These are phyloP conservation scores for Troilus luridus DNA, from an alignment of 2,888 invertebrate species.

Conservation along the genomic window DNA sequence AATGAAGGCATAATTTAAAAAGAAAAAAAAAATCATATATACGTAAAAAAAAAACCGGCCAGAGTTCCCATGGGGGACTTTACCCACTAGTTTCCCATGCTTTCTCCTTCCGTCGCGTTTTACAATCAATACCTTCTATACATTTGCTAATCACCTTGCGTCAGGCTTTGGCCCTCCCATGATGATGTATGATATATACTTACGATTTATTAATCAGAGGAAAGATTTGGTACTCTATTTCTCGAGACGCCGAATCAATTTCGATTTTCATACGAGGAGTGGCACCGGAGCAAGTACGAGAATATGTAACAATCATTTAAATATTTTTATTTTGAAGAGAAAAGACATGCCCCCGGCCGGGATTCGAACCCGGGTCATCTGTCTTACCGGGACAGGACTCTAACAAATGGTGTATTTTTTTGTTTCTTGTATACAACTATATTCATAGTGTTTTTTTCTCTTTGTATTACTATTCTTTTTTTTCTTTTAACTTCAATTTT, in stretches of 20 bases:
- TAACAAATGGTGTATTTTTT: no score
- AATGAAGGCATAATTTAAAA: not conserved
- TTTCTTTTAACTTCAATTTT: no score
- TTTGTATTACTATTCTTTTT: no score
- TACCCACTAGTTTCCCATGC: conserved; percentile 11
- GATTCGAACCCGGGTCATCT: no score
- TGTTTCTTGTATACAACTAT: no score
- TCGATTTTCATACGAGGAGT: not conserved
- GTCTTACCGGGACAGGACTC: no score
- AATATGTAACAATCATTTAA: not conserved
- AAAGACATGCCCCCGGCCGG: no score
- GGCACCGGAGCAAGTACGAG: not conserved
- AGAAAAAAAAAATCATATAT: not conserved
- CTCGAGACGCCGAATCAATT: not conserved
- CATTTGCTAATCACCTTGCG: conserved; percentile 6
- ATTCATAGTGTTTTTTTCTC: no score
- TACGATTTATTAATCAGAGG: not conserved
- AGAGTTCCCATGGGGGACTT: conserved; percentile 8
- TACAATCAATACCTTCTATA: conserved; percentile 11
- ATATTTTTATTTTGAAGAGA: no score
- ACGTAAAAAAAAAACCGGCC: not conserved
- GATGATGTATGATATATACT: conserved; percentile 37
- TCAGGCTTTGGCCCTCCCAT: not conserved
- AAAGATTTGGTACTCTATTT: not conserved
- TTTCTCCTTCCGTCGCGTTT: not conserved